phyloP scores from a whole-genome alignment of 2,113 vertebrate species.

The Capreolus pygargus region DNA sequence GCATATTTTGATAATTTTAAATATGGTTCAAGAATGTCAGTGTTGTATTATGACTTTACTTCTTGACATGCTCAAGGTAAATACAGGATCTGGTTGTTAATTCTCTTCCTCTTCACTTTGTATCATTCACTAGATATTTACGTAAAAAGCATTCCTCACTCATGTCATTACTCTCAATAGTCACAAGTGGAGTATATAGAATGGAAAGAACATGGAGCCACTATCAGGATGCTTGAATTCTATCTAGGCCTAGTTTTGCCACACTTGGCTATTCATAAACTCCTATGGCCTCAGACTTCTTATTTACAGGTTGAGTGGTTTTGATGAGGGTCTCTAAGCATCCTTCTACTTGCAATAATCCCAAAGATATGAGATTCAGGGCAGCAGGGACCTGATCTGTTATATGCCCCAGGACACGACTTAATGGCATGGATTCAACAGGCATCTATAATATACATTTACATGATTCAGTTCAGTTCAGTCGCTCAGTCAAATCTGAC shows the following conservation, averaged over 20 bases:
- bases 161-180: not conserved
- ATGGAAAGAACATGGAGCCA: not conserved
- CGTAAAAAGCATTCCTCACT: not conserved
- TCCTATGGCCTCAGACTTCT: not conserved
- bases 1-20: not conserved
- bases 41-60: not conserved
- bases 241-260: not conserved
- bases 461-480: not conserved
- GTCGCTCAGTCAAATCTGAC: rapidly evolving
- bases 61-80: not conserved
- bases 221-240: not conserved
- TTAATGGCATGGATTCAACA: not conserved
- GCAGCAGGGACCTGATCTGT: not conserved
- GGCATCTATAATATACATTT: not conserved
- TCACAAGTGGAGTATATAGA: not conserved
- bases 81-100: not conserved
- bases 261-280: not conserved
- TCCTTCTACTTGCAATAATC: not conserved
- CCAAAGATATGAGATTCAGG: not conserved
- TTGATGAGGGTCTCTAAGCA: not conserved
- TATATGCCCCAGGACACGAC: not conserved
- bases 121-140: not conserved
- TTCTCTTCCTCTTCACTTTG: not conserved
- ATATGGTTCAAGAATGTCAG: not conserved
- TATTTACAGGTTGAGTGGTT: not conserved